Conservation (phyloP, 1,140 invertebrate genomes). For the Nymphalis io region DNA sequence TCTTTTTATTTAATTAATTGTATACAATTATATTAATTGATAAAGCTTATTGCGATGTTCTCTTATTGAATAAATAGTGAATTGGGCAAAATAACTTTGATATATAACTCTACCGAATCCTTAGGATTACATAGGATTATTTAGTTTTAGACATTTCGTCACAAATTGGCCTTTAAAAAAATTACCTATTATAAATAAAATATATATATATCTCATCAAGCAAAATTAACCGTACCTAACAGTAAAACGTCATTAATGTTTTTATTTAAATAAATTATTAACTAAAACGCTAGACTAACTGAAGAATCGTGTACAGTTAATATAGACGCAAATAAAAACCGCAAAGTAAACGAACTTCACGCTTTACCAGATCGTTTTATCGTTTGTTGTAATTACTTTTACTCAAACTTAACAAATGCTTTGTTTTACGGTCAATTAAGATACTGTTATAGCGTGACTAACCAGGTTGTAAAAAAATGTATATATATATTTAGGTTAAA, state of each 20-base stretch:
- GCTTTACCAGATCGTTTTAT: background rate
- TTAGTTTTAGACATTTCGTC: too few species aligned
- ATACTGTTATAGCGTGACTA: conserved; percentile 4
- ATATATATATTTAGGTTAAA: background rate
- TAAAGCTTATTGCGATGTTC: too few species aligned
- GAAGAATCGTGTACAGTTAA: background rate
- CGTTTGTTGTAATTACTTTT: background rate
- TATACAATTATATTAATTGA: too few species aligned
- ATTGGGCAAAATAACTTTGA: too few species aligned
- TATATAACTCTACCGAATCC: too few species aligned
- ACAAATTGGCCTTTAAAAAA: too few species aligned
- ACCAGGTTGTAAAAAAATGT: conserved; percentile 2
- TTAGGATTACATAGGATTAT: too few species aligned
- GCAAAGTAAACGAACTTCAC: background rate
- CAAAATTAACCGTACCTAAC: background rate
- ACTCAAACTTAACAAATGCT: background rate
- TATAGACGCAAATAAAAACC: background rate
- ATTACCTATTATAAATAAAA: too few species aligned
- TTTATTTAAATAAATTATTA: background rate
- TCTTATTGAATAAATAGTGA: too few species aligned
- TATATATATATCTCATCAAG: background rate
- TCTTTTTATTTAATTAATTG: too few species aligned
- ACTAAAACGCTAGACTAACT: background rate
- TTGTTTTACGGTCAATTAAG: conserved; percentile 9
- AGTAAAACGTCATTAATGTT: background rate